Evolutionary conservation across 2,888 invertebrate genomes (phyloP), one percentile per base, ranked within the genome.

Genomic region (Diabrotica balteata): DNA sequence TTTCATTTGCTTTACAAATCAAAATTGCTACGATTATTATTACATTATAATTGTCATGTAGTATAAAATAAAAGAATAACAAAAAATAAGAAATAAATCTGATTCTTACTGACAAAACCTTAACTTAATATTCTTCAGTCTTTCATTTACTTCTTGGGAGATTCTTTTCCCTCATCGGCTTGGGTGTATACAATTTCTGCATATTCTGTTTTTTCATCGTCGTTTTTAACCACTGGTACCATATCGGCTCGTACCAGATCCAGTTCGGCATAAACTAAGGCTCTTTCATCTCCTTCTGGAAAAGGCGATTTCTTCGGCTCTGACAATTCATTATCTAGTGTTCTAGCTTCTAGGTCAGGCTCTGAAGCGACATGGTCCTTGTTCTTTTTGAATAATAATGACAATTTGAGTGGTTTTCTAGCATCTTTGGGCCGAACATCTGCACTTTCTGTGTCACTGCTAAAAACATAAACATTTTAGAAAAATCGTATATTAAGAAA

Each of bases 181-280:
- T 85, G 82, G 0, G 89, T 88, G 83, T 93, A 93, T 0, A 93
- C 89, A 65, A 94, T 94, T 82, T 94, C 94, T 0, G 94, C 94
- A 82, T 94, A 94, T 77, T 91, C 91, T 4, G 91, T 91, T 79
- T 89, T 88, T 9, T 83, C 83, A 1, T 90, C 89, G 78, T 85
- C 77, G 84, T 88, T 81, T 78, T 82, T 85, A 58, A 83, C 80
- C 49, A 83, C 81, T 59, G 80, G 80, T 66, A 78, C 81, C 78
- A 78, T 78, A 22, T 85, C 83, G 7, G 86, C 85, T 72, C 85
- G 86, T 1, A 83, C 81, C 58, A 92, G 83, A 68, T 91, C 90
- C 70, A 92, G 84, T 82, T 92, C 92, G 1, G 92, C 92, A 83
- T 92, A 92, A 4, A 92, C 91, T 51, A 92, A 87, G 67, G 88